phyloP scores from a whole-genome alignment of 2,113 vertebrate genomes.

The Cebus imitator region DNA sequence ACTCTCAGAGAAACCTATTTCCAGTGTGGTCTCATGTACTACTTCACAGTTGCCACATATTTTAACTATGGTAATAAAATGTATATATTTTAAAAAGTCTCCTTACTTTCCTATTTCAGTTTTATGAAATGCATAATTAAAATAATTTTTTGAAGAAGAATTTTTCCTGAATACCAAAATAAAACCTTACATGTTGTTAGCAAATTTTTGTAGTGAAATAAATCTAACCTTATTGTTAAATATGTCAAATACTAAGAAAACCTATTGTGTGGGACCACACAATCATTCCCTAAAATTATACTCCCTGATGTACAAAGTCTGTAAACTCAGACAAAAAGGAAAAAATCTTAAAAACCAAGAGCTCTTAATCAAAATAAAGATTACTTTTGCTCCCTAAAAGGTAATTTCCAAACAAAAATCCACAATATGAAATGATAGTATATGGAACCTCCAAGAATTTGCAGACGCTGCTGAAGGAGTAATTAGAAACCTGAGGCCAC shows the following conservation, averaged over 20 bases:
- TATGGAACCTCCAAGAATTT: conserved; percentile 44
- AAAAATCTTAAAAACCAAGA: conserved; percentile 31
- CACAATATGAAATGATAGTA: conserved; percentile 31
- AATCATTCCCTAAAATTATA: conserved; percentile 46
- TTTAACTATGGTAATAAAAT: conserved; percentile 30
- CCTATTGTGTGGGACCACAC: conserved; percentile 9
- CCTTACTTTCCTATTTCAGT: conserved; percentile 11
- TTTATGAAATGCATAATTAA: conserved; percentile 39
- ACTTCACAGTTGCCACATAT: background rate
- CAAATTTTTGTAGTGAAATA: conserved; percentile 54
- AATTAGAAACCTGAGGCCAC: conserved; percentile 51
- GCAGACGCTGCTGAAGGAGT: background rate
- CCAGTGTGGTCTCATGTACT: background rate
- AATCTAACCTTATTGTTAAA: conserved; percentile 38
- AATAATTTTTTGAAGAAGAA: conserved; percentile 51
- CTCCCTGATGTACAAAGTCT: conserved; percentile 36
- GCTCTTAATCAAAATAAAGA: conserved; percentile 48
- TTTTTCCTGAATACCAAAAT: conserved; percentile 20
- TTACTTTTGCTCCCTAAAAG: conserved; percentile 31
- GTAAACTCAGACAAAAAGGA: background rate
- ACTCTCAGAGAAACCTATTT: conserved; percentile 10
- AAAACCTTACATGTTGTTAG: conserved; percentile 8
- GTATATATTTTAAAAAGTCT: background rate
- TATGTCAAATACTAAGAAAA: conserved; percentile 60
- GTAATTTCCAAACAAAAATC: conserved; percentile 59